Conservation (phyloP, 2,888 invertebrate species). For the Perdita meconis region DNA sequence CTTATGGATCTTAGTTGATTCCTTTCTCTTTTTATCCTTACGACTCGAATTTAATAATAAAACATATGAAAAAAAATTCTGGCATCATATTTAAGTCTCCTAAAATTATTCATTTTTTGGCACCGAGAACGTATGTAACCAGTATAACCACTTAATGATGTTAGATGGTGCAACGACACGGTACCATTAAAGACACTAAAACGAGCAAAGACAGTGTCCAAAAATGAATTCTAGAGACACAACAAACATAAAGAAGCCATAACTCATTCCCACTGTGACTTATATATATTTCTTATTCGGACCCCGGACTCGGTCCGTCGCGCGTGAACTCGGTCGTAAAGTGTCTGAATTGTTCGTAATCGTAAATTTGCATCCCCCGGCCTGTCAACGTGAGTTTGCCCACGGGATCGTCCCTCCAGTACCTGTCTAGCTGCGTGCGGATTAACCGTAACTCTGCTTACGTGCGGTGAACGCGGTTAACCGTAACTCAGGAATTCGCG, state of each 20-base stretch:
- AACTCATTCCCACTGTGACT: neutral
- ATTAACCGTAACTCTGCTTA: conserved; percentile 29
- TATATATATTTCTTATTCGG: neutral
- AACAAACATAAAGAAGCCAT: no score
- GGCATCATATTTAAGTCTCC: no score
- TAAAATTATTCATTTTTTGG: no score
- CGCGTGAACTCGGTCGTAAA: neutral
- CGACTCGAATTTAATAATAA: no score
- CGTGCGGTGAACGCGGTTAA: conserved; percentile 23
- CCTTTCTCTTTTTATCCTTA: no score
- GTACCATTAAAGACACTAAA: no score
- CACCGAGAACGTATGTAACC: no score
- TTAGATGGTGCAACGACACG: no score
- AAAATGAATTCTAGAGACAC: no score
- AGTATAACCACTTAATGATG: neutral
- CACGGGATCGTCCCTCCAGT: neutral
- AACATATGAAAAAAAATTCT: no score
- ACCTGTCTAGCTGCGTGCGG: conserved; percentile 6
- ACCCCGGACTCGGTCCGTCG: neutral
- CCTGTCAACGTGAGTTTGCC: neutral
- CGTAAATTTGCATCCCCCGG: conserved; percentile 25
- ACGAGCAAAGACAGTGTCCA: no score
- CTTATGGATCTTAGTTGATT: no score
- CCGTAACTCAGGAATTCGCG: conserved; percentile 28
- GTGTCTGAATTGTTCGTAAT: neutral